These are phyloP conservation scores for Schizopygopsis malacanthus DNA, from an alignment of 2,797 vertebrate genomes.

Conservation along the genomic window DNA sequence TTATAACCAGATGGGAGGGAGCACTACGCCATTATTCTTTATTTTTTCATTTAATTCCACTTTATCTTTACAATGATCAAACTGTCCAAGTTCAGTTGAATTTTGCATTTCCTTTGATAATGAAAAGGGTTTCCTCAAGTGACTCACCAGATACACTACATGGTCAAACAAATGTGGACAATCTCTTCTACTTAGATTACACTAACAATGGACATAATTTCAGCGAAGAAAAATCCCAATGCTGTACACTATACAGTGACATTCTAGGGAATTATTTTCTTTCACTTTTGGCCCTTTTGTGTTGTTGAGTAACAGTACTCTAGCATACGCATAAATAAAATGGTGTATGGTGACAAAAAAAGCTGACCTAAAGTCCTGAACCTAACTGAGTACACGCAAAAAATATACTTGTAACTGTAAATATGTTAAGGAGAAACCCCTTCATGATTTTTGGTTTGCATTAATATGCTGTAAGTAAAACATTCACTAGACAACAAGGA, in stretches of 20 bases:
- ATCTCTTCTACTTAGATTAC: neutral
- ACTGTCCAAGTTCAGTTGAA: neutral
- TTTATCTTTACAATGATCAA: neutral
- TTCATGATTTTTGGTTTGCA: neutral
- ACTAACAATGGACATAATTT: neutral
- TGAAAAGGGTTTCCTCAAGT: neutral
- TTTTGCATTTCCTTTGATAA: neutral
- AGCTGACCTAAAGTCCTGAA: neutral
- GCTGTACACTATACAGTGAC: neutral
- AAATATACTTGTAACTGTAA: too few relatives aligned
- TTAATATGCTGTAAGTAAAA: neutral
- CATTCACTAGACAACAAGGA: neutral
- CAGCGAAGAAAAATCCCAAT: neutral
- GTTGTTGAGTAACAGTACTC: neutral
- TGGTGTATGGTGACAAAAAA: neutral
- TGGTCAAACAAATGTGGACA: neutral
- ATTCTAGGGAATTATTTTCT: neutral
- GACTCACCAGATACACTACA: neutral
- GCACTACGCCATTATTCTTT: too few relatives aligned
- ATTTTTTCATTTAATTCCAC: neutral
- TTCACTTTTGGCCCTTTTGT: neutral
- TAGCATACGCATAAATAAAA: neutral
- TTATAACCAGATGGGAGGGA: constrained; percentile 11
- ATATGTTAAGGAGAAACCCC: neutral
- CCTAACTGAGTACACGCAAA: neutral